These are phyloP conservation scores for Oreochromis spilurus DNA, from an alignment of 2,113 vertebrate species.

Conservation along the genomic window DNA sequence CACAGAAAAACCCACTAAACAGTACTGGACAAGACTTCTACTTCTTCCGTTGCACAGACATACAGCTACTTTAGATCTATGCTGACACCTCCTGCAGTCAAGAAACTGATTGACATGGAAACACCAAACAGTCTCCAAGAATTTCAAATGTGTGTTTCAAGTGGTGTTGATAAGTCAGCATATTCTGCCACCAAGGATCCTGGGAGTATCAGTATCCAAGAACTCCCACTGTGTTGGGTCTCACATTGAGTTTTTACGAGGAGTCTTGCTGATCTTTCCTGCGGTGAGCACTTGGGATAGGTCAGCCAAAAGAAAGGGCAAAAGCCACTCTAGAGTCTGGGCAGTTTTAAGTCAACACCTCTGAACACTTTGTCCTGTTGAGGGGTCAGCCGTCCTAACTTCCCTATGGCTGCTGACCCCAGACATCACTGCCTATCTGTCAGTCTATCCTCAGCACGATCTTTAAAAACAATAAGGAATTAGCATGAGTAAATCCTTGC, in stretches of 20 bases:
- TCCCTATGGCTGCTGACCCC: slow-evolving; percentile 43
- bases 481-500: background rate
- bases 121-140: slow-evolving; percentile 36
- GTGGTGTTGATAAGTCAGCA: slow-evolving; percentile 57
- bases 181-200: slow-evolving; percentile 39
- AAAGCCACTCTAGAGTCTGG: slow-evolving; percentile 13
- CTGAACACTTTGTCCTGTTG: slow-evolving; percentile 27
- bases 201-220: slow-evolving; percentile 32
- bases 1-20: background rate
- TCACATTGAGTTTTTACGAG: background rate
- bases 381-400: slow-evolving; percentile 43
- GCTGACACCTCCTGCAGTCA: slow-evolving; percentile 9
- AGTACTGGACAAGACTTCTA: background rate
- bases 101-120: slow-evolving; percentile 39
- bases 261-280: slow-evolving; percentile 11
- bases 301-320: slow-evolving; percentile 21
- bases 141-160: slow-evolving; percentile 54
- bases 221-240: slow-evolving; percentile 28
- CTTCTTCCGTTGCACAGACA: background rate
- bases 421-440: slow-evolving; percentile 1
- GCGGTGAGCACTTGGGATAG: slow-evolving; percentile 19
- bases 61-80: background rate
- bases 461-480: background rate
- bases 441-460: background rate
- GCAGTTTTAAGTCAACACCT: slow-evolving; percentile 54